These are phyloP conservation scores for Edolisoma coerulescens DNA, from an alignment of 2,113 vertebrate species.

Conservation along the genomic window DNA sequence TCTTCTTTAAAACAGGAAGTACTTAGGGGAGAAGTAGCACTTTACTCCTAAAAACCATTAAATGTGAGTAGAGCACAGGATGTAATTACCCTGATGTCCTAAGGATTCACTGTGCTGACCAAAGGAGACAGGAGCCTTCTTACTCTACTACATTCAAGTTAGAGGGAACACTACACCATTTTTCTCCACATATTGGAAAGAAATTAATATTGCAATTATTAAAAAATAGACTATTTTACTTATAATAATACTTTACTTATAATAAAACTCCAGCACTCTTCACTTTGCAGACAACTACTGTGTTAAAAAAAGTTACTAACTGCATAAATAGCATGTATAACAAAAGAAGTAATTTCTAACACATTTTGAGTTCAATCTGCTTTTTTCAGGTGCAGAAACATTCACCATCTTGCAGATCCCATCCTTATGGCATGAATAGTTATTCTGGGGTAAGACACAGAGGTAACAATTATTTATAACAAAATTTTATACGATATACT, in stretches of 20 bases:
- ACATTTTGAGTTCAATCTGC: neutral
- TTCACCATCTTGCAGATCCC: neutral
- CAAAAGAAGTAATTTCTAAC: neutral
- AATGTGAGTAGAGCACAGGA: neutral
- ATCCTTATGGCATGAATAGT: neutral
- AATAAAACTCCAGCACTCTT: neutral
- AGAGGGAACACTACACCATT: neutral
- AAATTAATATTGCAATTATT: neutral
- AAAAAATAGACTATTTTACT: neutral
- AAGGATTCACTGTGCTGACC: neutral
- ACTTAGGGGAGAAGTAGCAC: neutral
- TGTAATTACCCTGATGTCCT: neutral
- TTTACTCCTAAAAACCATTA: neutral
- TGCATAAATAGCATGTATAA: neutral
- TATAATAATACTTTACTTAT: neutral
- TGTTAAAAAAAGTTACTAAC: neutral
- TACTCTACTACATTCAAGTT: neutral
- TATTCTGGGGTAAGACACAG: neutral
- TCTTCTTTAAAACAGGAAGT: neutral
- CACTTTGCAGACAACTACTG: neutral
- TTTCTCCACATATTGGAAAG: neutral
- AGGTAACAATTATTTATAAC: neutral
- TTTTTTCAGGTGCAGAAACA: neutral
- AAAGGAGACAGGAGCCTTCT: neutral
- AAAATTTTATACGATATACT: neutral